Conservation (phyloP, 2,797 vertebrate genomes). For the Scyliorhinus canicula region DNA sequence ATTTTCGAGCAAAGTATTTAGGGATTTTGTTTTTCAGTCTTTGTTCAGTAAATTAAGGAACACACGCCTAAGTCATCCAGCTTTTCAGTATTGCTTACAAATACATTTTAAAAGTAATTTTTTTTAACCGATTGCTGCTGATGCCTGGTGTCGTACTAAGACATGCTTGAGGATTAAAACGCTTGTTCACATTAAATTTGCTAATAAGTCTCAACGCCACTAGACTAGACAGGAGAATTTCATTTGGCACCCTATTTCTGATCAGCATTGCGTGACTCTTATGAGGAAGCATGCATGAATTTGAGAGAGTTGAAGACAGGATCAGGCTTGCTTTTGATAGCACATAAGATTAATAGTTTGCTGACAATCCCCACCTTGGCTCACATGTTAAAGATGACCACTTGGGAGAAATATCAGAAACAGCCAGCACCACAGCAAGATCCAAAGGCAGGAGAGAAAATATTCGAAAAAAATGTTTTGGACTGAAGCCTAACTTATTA, state of each 20-base stretch:
- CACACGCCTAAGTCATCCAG: neutral
- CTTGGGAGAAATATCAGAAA: neutral
- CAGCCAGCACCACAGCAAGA: neutral
- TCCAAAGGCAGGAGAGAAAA: neutral
- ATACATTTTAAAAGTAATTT: neutral
- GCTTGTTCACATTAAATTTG: neutral
- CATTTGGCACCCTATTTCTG: neutral
- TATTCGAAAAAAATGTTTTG: neutral
- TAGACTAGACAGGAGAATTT: neutral
- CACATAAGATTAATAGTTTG: neutral
- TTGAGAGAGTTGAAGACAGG: neutral
- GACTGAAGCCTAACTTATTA: neutral
- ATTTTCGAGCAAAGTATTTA: neutral
- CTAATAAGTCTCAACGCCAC: neutral
- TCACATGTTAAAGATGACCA: neutral
- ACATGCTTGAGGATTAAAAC: neutral
- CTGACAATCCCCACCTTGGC: neutral
- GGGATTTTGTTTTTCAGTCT: neutral
- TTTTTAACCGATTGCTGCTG: neutral
- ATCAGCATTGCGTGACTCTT: neutral
- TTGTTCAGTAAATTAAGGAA: neutral
- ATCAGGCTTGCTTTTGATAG: neutral
- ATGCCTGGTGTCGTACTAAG: neutral
- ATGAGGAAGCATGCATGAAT: neutral
- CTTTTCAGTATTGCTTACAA: neutral